Evolutionary conservation across 1,140 invertebrate genomes (phyloP).

Genomic region (Asobara japonica): DNA sequence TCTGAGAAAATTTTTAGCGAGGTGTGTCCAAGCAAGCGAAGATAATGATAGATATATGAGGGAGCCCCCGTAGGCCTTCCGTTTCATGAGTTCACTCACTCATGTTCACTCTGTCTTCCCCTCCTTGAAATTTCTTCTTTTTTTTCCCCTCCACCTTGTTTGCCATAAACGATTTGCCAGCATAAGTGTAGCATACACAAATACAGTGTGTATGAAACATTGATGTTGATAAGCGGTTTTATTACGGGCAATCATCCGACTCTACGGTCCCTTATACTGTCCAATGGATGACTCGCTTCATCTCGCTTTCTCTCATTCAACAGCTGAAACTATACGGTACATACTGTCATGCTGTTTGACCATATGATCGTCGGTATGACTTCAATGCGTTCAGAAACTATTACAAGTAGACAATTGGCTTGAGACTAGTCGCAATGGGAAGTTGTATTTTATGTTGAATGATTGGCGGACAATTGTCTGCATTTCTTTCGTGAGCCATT

Average conservation of each 20-base stretch:
- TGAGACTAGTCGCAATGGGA: not conserved
- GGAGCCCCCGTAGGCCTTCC: conserved; percentile 7
- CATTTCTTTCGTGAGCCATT: not conserved
- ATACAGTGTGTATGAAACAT: conserved; percentile 2
- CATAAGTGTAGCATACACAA: conserved; percentile 27
- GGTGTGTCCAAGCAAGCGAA: not conserved
- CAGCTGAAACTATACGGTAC: not conserved
- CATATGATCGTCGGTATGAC: not conserved
- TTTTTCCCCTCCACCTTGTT: not conserved
- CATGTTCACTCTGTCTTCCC: not conserved
- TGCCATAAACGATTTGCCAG: conserved; percentile 22
- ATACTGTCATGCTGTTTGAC: not conserved
- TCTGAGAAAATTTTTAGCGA: conserved; percentile 11
- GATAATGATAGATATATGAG: conserved; percentile 20
- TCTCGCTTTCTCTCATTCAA: not conserved
- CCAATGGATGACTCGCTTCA: not conserved
- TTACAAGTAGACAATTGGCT: not conserved
- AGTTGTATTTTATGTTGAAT: not conserved
- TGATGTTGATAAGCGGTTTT: conserved; percentile 23
- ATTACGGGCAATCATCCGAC: conserved; percentile 4
- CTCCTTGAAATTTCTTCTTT: not conserved
- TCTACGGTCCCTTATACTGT: conserved; percentile 6
- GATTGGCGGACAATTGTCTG: not conserved
- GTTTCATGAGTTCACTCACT: conserved; percentile 1
- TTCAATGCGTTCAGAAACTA: not conserved